Percentiles rank a stretch among this genome's conserved stretches.
Conservation (phyloP, 2,797 vertebrate species). For the Helicolenus hilgendorfi region DNA sequence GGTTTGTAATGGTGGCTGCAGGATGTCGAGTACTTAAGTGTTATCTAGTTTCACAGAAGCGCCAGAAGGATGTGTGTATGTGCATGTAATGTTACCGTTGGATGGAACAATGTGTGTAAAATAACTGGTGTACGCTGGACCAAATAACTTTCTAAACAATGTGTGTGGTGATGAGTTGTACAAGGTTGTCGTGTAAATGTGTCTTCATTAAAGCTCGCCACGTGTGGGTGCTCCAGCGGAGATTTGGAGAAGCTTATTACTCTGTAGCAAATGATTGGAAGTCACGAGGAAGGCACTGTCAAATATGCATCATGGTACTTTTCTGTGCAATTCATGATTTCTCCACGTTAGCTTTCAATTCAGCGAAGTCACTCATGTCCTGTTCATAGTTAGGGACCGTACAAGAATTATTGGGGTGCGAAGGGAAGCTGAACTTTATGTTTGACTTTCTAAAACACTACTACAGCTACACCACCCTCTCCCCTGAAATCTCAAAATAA, state of each 20-base stretch:
- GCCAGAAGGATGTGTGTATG: conserved; percentile 40
- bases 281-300: neutral
- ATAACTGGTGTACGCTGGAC: conserved; percentile 69
- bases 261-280: neutral
- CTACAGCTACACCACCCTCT: neutral
- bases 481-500: neutral
- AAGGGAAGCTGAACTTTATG: neutral
- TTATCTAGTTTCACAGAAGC: conserved; percentile 28
- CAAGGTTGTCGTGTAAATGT: conserved; percentile 61
- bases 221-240: conserved; percentile 5
- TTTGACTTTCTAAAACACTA: neutral
- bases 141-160: conserved; percentile 70
- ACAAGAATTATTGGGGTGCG: neutral
- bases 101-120: conserved; percentile 55
- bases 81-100: conserved; percentile 64
- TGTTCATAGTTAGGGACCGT: neutral
- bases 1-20: conserved; percentile 15
- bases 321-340: neutral
- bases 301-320: neutral
- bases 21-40: conserved; percentile 15
- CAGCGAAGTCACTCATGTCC: neutral
- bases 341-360: neutral
- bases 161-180: conserved; percentile 64
- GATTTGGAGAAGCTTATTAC: conserved; percentile 14
- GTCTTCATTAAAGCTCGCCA: conserved; percentile 66